Conservation (phyloP, 2,797 vertebrate genomes). For the Acipenser ruthenus region DNA sequence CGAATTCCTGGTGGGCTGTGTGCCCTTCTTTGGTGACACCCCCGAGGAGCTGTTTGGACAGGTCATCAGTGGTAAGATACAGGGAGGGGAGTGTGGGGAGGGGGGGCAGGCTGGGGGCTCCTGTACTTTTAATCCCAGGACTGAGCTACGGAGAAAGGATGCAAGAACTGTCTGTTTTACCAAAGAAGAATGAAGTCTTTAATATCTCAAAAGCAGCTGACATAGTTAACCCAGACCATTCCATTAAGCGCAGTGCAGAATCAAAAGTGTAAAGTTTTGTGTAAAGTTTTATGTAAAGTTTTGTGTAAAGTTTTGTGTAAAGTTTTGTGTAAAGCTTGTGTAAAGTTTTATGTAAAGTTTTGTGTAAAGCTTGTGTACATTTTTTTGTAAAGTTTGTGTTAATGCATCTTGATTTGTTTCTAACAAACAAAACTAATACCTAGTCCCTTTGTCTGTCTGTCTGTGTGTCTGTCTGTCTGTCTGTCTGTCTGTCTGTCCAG, state of each 20-base stretch:
- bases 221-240: too few species aligned
- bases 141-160: too few species aligned
- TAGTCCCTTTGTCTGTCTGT: neutral
- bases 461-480: too few species aligned
- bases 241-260: too few species aligned
- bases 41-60: conserved; percentile 73
- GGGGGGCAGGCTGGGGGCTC: neutral
- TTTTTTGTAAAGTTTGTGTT: neutral
- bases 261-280: too few species aligned
- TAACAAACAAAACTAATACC: neutral
- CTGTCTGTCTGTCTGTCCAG: conserved; percentile 40
- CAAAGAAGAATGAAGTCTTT: too few species aligned
- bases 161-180: too few species aligned
- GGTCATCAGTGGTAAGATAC: conserved; percentile 77
- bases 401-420: neutral
- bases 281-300: neutral
- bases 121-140: neutral
- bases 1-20: conserved; percentile 82
- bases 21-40: conserved; percentile 92
- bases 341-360: neutral
- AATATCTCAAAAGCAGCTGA: too few species aligned
- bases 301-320: neutral
- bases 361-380: neutral
- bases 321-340: neutral
- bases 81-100: too few species aligned